These are phyloP conservation scores for Mesaphorura yosii DNA, from an alignment of 1,140 invertebrate genomes.

Conservation along the genomic window DNA sequence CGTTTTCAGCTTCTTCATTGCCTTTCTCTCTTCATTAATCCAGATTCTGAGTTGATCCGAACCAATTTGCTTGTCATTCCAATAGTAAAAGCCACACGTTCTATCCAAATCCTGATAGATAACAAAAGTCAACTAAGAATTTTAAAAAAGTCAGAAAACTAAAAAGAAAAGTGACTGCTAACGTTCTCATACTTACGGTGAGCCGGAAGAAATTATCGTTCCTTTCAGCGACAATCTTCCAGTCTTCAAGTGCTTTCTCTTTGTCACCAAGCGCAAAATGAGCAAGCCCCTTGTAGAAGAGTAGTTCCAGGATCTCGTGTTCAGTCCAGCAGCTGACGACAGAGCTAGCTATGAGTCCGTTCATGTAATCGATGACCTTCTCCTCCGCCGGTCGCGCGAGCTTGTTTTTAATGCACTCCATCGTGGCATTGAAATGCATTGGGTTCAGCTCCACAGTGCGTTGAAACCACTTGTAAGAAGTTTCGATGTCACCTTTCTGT, in stretches of 20 bases:
- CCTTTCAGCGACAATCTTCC: slow-evolving; percentile 6
- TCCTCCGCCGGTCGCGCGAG: background rate
- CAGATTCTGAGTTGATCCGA: slow-evolving; percentile 19
- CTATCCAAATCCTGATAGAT: slow-evolving; percentile 19
- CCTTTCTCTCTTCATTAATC: slow-evolving; percentile 12
- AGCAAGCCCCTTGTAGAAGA: slow-evolving; percentile 13
- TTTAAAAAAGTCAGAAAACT: background rate
- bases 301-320: slow-evolving; percentile 12
- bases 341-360: background rate
- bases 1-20: background rate
- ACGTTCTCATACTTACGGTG: slow-evolving; percentile 8
- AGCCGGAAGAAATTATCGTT: slow-evolving; percentile 13
- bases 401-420: slow-evolving; percentile 19
- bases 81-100: slow-evolving; percentile 15
- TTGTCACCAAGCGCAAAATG: slow-evolving; percentile 14
- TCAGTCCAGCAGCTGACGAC: slow-evolving; percentile 11
- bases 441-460: slow-evolving; percentile 12
- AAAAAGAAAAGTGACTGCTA: background rate
- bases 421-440: slow-evolving; percentile 16
- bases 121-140: slow-evolving; percentile 1
- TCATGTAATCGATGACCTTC: background rate
- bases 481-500: slow-evolving; percentile 2
- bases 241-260: slow-evolving; percentile 12
- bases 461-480: slow-evolving; percentile 21
- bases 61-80: slow-evolving; percentile 7